phyloP scores from a whole-genome alignment of 2,888 invertebrate genomes.

The Drosophila pseudotakahashii region DNA sequence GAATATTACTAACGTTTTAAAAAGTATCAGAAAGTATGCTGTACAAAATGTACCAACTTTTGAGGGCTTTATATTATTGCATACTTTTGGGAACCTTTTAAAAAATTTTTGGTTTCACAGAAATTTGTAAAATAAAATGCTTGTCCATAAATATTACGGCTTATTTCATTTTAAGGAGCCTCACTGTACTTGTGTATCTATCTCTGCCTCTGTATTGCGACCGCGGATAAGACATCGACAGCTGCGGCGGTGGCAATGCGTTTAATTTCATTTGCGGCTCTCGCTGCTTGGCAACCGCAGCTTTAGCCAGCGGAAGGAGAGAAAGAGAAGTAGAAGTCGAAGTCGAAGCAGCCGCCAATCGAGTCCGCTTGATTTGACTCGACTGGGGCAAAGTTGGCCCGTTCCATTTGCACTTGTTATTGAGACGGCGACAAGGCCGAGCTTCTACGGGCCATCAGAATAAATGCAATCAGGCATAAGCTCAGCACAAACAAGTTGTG shows the following conservation, averaged over 20 bases:
- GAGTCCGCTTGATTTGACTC: constrained; percentile 43
- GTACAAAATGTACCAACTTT: not conserved
- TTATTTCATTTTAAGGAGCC: not conserved
- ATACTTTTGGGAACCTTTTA: not conserved
- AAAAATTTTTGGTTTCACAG: too few relatives aligned
- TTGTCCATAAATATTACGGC: too few relatives aligned
- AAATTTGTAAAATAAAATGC: too few relatives aligned
- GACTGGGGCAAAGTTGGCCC: constrained; percentile 35
- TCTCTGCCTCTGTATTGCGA: constrained; percentile 28
- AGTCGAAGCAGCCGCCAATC: constrained; percentile 26
- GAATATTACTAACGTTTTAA: too few relatives aligned
- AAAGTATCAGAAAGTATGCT: too few relatives aligned
- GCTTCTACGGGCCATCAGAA: constrained; percentile 43
- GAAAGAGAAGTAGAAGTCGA: not conserved
- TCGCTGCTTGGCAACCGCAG: constrained; percentile 45
- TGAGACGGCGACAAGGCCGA: constrained; percentile 54
- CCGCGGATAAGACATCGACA: constrained; percentile 55
- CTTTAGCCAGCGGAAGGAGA: constrained; percentile 21
- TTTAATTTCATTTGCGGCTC: constrained; percentile 81
- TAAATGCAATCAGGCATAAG: constrained; percentile 55
- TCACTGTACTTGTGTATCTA: constrained; percentile 11
- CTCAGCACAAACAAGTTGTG: constrained; percentile 42
- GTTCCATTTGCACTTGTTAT: constrained; percentile 43
- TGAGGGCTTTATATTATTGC: not conserved
- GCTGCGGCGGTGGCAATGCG: constrained; percentile 67